A percentile compares a stretch with the other conserved stretches of the same genome.
Evolutionary conservation across 92 coral and sea anemone genomes (phyloP).

Genomic region (Isaurus tuberculatus): DNA sequence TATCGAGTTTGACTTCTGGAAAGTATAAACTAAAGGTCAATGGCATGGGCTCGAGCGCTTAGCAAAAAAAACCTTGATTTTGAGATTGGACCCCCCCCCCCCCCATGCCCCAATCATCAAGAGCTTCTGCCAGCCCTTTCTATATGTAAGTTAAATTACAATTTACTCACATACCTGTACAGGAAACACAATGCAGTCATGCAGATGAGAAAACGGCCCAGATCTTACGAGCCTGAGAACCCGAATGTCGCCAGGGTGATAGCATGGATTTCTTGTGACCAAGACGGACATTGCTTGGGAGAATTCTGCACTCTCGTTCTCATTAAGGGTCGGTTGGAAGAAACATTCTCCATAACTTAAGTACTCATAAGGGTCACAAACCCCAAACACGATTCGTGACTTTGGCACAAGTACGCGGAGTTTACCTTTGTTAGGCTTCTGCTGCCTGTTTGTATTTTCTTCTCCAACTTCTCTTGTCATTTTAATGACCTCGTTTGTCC

Average conservation of each 20-base stretch:
- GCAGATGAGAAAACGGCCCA: conserved; percentile 71
- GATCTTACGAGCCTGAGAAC: conserved; percentile 70
- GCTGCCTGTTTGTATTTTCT: conserved; percentile 42
- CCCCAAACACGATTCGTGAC: conserved; percentile 90
- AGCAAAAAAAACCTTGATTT: too few species aligned
- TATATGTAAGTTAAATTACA: not conserved
- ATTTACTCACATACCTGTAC: conserved; percentile 27
- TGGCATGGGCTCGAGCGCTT: too few species aligned
- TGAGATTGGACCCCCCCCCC: too few species aligned
- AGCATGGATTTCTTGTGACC: conserved; percentile 88
- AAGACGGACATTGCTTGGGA: conserved; percentile 59
- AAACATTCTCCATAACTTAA: conserved; percentile 88
- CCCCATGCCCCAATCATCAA: too few species aligned
- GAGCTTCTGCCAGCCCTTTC: too few species aligned
- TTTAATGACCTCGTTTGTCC: conserved; percentile 62
- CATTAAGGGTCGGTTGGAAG: conserved; percentile 88
- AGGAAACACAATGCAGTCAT: conserved; percentile 93
- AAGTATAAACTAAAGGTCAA: too few species aligned
- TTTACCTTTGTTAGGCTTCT: conserved; percentile 55
- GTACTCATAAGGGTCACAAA: conserved; percentile 87
- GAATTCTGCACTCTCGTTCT: conserved; percentile 61
- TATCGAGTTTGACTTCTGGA: too few species aligned
- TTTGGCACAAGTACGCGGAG: conserved; percentile 88
- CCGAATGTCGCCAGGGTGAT: conserved; percentile 90
- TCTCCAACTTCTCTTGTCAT: conserved; percentile 70